Percentiles rank a stretch among this genome's conserved stretches.
phyloP scores from a whole-genome alignment of 2,797 vertebrate genomes.

The Sus cebifrons region DNA sequence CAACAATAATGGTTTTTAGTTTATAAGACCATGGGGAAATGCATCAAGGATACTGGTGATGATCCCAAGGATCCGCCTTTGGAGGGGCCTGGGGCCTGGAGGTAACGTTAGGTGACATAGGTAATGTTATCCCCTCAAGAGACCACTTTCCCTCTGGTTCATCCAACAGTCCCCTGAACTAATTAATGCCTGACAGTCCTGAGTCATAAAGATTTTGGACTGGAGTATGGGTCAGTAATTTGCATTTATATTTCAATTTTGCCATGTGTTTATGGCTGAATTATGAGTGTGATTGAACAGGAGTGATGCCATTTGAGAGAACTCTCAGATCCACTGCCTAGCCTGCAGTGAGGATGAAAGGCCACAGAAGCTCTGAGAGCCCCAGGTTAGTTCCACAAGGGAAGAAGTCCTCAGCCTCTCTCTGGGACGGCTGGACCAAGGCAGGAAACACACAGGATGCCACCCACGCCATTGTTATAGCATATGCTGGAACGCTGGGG shows the following conservation, averaged over 20 bases:
- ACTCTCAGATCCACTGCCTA: rapidly evolving
- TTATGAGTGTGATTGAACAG: background rate
- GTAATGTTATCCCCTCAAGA: background rate
- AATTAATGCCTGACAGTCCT: background rate
- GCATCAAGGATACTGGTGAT: background rate
- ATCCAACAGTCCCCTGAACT: background rate
- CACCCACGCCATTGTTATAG: background rate
- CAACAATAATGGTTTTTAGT: background rate
- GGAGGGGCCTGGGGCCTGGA: background rate
- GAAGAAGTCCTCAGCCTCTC: background rate
- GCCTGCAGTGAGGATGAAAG: too few species aligned
- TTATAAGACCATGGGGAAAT: background rate
- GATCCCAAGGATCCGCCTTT: background rate
- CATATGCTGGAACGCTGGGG: background rate
- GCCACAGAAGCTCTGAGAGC: background rate
- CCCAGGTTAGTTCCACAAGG: rapidly evolving
- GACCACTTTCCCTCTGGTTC: background rate
- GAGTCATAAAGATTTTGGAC: background rate
- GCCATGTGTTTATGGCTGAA: background rate
- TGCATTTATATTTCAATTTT: background rate
- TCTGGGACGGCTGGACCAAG: background rate
- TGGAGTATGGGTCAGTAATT: background rate
- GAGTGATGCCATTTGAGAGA: background rate
- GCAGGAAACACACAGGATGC: background rate
- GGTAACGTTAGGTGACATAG: background rate